Evolutionary conservation across 2,113 vertebrate species (phyloP).

Genomic region (Garra rufa): DNA sequence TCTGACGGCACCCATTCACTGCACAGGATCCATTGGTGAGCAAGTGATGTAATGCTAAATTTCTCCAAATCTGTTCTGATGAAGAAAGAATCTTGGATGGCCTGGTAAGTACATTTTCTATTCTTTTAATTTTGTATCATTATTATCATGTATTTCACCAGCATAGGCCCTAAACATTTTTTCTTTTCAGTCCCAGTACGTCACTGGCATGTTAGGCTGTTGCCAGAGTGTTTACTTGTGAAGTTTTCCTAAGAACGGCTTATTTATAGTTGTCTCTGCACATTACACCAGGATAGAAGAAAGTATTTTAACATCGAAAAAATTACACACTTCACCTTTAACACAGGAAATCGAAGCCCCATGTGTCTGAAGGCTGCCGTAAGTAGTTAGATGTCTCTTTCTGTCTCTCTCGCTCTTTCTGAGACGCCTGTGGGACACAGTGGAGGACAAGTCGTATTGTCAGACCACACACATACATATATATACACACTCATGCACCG

Average conservation of each 20-base stretch:
- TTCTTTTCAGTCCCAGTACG: not conserved
- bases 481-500: slow-evolving; percentile 64
- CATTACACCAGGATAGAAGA: not conserved
- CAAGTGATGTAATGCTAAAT: not conserved
- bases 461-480: slow-evolving; percentile 50
- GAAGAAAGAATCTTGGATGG: not conserved
- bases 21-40: no score
- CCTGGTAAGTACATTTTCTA: no score
- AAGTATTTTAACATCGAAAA: slow-evolving; percentile 5
- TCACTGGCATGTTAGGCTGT: not conserved
- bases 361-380: slow-evolving; percentile 13
- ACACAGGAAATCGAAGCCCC: not conserved
- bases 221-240: not conserved
- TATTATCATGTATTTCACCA: not conserved
- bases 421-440: slow-evolving; percentile 62
- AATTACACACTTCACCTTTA: slow-evolving; percentile 34
- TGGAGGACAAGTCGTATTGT: slow-evolving; percentile 65
- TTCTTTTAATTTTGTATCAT: not conserved
- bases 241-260: not conserved
- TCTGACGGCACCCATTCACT: no score
- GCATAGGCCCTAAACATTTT: not conserved
- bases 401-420: slow-evolving; percentile 43
- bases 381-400: slow-evolving; percentile 37
- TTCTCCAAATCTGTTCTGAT: not conserved
- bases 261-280: slow-evolving; percentile 17